phyloP scores from a whole-genome alignment of 2,888 invertebrate species.

The Hypselothyrea guttata region DNA sequence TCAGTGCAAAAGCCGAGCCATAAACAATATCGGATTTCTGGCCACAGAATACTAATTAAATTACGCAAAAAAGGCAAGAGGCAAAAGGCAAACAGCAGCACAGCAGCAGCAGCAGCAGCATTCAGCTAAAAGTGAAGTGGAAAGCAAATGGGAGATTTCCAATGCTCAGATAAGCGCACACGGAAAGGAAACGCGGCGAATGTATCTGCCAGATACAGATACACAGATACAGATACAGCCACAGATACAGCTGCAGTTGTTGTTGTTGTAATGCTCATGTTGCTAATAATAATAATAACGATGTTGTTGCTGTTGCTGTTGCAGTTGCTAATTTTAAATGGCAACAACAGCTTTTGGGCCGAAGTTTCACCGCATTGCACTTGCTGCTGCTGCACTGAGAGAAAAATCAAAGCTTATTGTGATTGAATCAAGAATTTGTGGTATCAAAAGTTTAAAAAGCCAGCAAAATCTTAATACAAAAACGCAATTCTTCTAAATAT shows the following conservation, averaged over 20 bases:
- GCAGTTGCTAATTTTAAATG: conserved; percentile 71
- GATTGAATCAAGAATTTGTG: too few relatives aligned
- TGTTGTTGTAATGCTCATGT: conserved; percentile 33
- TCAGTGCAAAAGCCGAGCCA: conserved; percentile 74
- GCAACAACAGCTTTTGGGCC: conserved; percentile 46
- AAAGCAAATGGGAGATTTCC: conserved; percentile 57
- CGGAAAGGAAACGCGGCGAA: conserved; percentile 35
- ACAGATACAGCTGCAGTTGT: too few relatives aligned
- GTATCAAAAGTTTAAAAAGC: too few relatives aligned
- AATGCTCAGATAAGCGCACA: conserved; percentile 51
- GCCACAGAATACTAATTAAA: conserved; percentile 79
- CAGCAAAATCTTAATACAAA: too few relatives aligned
- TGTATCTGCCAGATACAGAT: conserved; percentile 46
- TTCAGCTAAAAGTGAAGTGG: conserved; percentile 43
- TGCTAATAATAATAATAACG: conserved; percentile 47
- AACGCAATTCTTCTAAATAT: too few relatives aligned
- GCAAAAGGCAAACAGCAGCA: conserved; percentile 24
- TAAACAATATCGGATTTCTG: conserved; percentile 79
- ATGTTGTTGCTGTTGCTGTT: conserved; percentile 18
- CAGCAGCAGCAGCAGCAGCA: conserved; percentile 23
- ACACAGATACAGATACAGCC: conserved; percentile 35
- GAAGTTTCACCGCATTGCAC: too few relatives aligned
- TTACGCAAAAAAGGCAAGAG: conserved; percentile 67
- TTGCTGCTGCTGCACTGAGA: conserved; percentile 22
- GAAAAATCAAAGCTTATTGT: too few relatives aligned